phyloP scores from a whole-genome alignment of 2,113 vertebrate species.

The Perca flavescens region DNA sequence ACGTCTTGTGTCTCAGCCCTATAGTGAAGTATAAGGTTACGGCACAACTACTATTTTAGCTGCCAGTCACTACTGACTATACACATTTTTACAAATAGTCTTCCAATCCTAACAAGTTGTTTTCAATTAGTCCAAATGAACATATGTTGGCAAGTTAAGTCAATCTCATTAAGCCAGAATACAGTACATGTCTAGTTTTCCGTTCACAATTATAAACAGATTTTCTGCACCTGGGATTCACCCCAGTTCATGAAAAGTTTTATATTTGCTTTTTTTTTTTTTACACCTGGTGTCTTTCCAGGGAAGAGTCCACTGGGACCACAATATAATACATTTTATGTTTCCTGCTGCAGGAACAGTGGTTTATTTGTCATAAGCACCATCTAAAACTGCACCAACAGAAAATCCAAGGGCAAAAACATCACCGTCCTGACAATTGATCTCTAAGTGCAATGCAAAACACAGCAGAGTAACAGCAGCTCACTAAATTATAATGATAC shows the following conservation, averaged over 20 bases:
- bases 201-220: slow-evolving; percentile 13
- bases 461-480: not conserved
- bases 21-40: not conserved
- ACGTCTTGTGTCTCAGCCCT: not conserved
- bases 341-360: slow-evolving; percentile 3
- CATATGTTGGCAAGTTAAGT: slow-evolving; percentile 38
- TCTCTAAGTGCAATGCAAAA: not conserved
- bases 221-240: slow-evolving; percentile 5
- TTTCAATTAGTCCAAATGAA: slow-evolving; percentile 44
- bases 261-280: not conserved
- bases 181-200: slow-evolving; percentile 1
- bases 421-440: not conserved
- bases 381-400: not conserved
- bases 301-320: slow-evolving; percentile 11
- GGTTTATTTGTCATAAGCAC: not conserved
- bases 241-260: slow-evolving; percentile 12
- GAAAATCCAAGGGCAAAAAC: not conserved
- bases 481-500: not conserved
- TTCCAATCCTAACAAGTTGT: slow-evolving; percentile 52
- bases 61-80: slow-evolving; percentile 28
- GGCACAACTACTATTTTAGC: slow-evolving; percentile 14
- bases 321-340: slow-evolving; percentile 11
- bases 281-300: slow-evolving; percentile 14
- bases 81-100: slow-evolving; percentile 34
- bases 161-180: slow-evolving; percentile 22